Evolutionary conservation across 2,888 invertebrate genomes (phyloP).

Genomic region (Eilema depressum): DNA sequence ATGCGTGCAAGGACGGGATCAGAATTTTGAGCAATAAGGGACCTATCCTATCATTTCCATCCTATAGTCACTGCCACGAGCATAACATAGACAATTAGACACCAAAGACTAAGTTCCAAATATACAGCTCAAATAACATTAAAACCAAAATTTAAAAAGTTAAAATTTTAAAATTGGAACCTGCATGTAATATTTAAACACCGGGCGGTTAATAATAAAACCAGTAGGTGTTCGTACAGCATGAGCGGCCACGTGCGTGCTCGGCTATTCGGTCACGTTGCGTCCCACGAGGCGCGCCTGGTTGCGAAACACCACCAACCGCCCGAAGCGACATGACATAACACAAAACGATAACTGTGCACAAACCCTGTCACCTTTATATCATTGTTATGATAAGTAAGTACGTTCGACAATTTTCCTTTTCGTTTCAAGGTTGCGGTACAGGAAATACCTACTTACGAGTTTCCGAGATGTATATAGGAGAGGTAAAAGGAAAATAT

Average conservation of each 20-base stretch:
- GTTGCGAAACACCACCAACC: slow-evolving; percentile 46
- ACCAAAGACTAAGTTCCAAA: not conserved
- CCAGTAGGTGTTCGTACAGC: slow-evolving; percentile 5
- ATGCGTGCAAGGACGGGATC: no score
- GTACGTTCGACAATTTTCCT: slow-evolving; percentile 4
- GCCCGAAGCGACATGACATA: slow-evolving; percentile 36
- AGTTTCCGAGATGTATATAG: not conserved
- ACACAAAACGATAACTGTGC: not conserved
- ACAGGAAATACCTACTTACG: not conserved
- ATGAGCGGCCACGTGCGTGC: slow-evolving; percentile 12
- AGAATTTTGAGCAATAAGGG: no score
- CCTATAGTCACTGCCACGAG: no score
- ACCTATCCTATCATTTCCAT: no score
- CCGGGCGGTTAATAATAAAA: slow-evolving; percentile 7
- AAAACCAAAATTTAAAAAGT: not conserved
- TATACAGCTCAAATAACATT: not conserved
- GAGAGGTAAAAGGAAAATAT: not conserved
- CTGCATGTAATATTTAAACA: not conserved
- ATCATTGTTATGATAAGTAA: slow-evolving; percentile 4
- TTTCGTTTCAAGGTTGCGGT: slow-evolving; percentile 6
- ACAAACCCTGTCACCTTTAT: not conserved
- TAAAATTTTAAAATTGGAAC: not conserved
- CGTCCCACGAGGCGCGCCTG: slow-evolving; percentile 29
- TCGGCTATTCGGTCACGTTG: slow-evolving; percentile 48
- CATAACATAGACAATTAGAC: not conserved